phyloP scores from a whole-genome alignment of 2,888 invertebrate species.

The Amblyjoppa proteus region DNA sequence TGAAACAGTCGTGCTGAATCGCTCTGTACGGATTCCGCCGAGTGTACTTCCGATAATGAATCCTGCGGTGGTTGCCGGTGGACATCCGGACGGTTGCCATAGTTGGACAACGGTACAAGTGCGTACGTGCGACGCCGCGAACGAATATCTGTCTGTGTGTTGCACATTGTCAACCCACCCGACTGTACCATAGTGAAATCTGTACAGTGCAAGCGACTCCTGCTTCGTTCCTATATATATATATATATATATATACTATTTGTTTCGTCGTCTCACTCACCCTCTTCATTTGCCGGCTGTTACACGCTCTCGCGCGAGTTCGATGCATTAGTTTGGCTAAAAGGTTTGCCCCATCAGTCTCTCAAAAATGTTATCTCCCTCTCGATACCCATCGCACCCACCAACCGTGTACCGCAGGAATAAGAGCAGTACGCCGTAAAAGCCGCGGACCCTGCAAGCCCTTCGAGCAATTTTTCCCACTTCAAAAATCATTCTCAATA shows the following conservation, averaged over 20 bases:
- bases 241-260: conserved; percentile 20
- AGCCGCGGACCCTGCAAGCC: not conserved
- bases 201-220: conserved; percentile 1
- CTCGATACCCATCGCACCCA: conserved; percentile 13
- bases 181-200: not conserved
- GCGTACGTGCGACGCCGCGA: conserved; percentile 44
- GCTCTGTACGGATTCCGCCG: conserved; percentile 32
- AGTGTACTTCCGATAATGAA: conserved; percentile 62
- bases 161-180: conserved; percentile 28
- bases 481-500: not conserved
- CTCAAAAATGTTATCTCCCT: conserved; percentile 58
- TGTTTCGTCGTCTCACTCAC: conserved; percentile 16
- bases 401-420: not conserved
- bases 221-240: not conserved
- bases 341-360: conserved; percentile 83
- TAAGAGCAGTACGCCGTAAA: not conserved
- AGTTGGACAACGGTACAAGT: conserved; percentile 59
- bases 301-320: conserved; percentile 39
- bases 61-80: conserved; percentile 36
- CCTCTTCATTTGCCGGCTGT: conserved; percentile 36
- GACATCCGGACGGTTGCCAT: conserved; percentile 51
- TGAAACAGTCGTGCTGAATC: conserved; percentile 23
- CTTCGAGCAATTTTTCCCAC: not conserved
- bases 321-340: conserved; percentile 82
- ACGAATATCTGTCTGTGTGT: conserved; percentile 10